These are phyloP conservation scores for Grallaria varia DNA, from an alignment of 2,113 vertebrate genomes.

Conservation along the genomic window DNA sequence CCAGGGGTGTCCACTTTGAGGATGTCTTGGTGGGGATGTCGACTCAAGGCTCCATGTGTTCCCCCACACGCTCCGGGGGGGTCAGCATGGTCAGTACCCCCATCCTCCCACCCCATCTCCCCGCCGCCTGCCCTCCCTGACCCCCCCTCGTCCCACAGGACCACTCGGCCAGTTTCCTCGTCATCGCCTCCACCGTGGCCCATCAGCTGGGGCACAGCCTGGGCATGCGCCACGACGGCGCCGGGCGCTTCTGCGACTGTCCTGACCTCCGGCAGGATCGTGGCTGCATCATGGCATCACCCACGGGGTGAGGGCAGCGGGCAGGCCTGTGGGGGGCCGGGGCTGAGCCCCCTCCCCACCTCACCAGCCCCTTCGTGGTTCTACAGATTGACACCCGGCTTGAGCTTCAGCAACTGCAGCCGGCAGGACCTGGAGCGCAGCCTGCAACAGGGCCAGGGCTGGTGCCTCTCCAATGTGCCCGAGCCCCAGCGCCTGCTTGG, in stretches of 20 bases:
- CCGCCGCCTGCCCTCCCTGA: rapidly evolving
- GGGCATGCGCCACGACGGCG: constrained; percentile 84
- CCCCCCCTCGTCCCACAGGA: not conserved
- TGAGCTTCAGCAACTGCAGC: constrained; percentile 95
- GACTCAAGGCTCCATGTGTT: constrained; percentile 88
- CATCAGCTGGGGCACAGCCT: constrained; percentile 94
- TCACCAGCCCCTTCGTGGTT: rapidly evolving
- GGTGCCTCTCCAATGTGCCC: constrained; percentile 86
- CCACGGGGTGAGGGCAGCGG: constrained; percentile 79
- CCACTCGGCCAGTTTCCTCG: constrained; percentile 84
- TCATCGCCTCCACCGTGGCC: constrained; percentile 87
- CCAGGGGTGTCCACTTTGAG: constrained; percentile 78
- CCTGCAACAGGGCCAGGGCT: constrained; percentile 76
- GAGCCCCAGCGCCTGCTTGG: constrained; percentile 67
- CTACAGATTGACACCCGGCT: constrained; percentile 84
- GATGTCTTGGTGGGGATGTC: constrained; percentile 86
- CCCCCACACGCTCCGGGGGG: constrained; percentile 83
- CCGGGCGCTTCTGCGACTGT: constrained; percentile 78
- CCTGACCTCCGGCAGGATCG: constrained; percentile 80
- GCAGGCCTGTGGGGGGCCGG: rapidly evolving
- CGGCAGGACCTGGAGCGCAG: constrained; percentile 78
- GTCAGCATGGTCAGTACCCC: constrained; percentile 85
- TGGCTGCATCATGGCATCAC: constrained; percentile 91
- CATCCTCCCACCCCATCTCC: rapidly evolving
- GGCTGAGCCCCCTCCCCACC: not conserved